These are phyloP conservation scores for Ceyx melanurus DNA, from an alignment of 2,113 vertebrate species.

Conservation along the genomic window DNA sequence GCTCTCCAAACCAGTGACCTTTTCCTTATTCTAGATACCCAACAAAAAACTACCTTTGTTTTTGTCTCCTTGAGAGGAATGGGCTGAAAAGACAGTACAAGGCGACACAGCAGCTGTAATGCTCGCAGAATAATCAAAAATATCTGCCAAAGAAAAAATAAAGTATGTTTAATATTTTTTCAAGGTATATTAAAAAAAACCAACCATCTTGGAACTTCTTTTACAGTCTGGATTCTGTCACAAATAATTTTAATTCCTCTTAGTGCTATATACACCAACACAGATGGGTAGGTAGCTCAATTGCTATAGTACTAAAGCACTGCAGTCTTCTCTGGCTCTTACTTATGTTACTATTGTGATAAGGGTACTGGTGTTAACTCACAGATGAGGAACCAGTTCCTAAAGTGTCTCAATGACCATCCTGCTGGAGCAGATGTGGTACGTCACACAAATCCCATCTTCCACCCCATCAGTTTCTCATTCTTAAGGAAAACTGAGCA, in stretches of 20 bases:
- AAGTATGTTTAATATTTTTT: background rate
- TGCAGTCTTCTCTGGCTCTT: background rate
- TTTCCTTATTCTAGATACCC: background rate
- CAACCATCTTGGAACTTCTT: background rate
- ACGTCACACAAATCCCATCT: background rate
- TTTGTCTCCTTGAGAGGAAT: slow-evolving; percentile 81
- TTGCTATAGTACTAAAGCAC: background rate
- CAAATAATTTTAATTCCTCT: background rate
- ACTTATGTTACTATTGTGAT: background rate
- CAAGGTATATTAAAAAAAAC: background rate
- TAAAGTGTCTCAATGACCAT: background rate
- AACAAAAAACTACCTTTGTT: slow-evolving; percentile 78
- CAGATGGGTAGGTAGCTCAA: background rate
- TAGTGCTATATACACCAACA: background rate
- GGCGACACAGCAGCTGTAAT: slow-evolving; percentile 85
- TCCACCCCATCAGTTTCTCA: background rate
- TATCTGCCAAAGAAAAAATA: slow-evolving; percentile 75
- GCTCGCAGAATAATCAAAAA: slow-evolving; percentile 90
- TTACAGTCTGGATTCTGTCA: background rate
- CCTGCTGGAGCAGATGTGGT: background rate
- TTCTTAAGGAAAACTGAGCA: background rate
- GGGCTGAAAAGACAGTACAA: slow-evolving; percentile 93
- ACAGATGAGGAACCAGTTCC: background rate
- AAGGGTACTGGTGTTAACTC: background rate
- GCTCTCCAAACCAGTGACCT: background rate